Conservation (phyloP, 1,140 invertebrate species). For the Adelges cooleyi region DNA sequence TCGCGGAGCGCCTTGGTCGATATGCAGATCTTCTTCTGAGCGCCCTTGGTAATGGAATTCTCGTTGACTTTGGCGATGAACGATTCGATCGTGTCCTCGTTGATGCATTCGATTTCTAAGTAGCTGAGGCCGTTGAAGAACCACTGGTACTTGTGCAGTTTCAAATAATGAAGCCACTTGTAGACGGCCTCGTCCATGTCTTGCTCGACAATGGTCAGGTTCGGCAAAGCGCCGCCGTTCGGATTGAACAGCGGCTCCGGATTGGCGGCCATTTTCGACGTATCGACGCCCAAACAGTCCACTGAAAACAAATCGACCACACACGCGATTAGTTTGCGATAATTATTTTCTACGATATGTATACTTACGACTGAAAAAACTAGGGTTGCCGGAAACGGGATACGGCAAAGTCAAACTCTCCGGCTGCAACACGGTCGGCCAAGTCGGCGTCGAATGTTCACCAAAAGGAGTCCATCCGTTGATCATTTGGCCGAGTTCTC, state of each 20-base stretch:
- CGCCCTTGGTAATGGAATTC: slow-evolving; percentile 8
- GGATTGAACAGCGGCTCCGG: background rate
- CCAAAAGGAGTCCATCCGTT: background rate
- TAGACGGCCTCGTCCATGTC: background rate
- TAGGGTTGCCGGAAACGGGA: too few relatives aligned
- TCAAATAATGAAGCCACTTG: background rate
- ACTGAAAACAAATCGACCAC: background rate
- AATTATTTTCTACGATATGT: background rate
- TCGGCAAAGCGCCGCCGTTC: background rate
- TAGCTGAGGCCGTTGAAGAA: slow-evolving; percentile 2
- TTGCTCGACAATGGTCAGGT: background rate
- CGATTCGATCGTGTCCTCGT: slow-evolving; percentile 5
- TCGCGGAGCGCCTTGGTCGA: background rate
- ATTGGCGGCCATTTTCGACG: background rate
- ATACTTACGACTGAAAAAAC: background rate
- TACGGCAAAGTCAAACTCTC: background rate
- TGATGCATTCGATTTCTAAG: background rate
- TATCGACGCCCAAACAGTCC: background rate
- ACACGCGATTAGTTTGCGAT: background rate
- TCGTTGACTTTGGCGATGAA: background rate
- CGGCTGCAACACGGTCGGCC: background rate
- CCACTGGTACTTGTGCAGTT: slow-evolving; percentile 25
- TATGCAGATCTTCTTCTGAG: slow-evolving; percentile 9
- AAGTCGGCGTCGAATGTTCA: background rate
- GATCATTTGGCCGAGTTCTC: background rate